Percentiles rank a stretch among this genome's conserved stretches.
phyloP scores from a whole-genome alignment of 1,140 invertebrate genomes.

The Polyergus mexicanus region DNA sequence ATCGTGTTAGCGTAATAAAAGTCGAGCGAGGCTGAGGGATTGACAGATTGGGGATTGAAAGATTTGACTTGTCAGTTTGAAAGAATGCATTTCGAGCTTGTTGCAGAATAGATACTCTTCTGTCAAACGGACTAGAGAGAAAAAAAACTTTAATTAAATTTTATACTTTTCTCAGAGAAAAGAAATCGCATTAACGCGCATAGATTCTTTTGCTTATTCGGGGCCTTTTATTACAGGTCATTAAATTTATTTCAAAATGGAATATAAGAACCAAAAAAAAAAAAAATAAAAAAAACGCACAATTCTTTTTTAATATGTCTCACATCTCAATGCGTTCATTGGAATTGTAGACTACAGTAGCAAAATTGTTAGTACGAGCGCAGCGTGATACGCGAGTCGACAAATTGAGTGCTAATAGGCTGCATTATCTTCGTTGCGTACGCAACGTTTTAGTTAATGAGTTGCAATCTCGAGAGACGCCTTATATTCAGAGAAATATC shows the following conservation, averaged over 20 bases:
- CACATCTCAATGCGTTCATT: background rate
- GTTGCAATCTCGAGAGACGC: slow-evolving; percentile 7
- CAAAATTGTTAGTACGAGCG: background rate
- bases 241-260: no score
- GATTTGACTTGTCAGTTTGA: background rate
- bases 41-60: background rate
- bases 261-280: no score
- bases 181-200: no score
- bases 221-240: no score
- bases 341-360: background rate
- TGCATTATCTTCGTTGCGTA: background rate
- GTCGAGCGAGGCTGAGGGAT: background rate
- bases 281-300: no score
- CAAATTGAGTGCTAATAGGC: slow-evolving; percentile 25
- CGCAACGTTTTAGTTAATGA: slow-evolving; percentile 13
- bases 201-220: no score
- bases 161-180: no score
- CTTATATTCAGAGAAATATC: slow-evolving; percentile 19
- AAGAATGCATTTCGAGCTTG: background rate
- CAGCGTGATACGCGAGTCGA: background rate
- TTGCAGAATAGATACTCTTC: background rate
- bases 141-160: background rate
- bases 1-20: slow-evolving; percentile 34
- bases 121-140: background rate
- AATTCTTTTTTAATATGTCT: background rate